Evolutionary conservation across 2,888 invertebrate species (phyloP).

Genomic region (Pandemis heparana): DNA sequence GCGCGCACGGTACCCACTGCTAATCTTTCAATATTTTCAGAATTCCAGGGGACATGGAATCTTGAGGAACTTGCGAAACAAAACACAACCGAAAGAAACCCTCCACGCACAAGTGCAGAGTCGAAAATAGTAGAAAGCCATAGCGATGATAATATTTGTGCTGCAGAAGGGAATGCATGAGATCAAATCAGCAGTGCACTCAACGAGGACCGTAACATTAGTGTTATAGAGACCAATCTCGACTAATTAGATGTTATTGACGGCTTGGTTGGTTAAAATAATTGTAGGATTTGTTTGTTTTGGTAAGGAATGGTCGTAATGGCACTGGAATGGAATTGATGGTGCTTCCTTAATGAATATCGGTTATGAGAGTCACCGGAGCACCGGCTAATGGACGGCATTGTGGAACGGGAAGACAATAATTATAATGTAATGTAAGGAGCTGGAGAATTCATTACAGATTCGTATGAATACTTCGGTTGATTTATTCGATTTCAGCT

Average conservation of each 20-base stretch:
- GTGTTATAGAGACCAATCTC: constrained; percentile 47
- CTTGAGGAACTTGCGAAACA: constrained; percentile 38
- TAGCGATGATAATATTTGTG: constrained; percentile 52
- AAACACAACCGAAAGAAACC: constrained; percentile 44
- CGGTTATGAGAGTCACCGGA: constrained; percentile 73
- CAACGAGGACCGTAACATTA: constrained; percentile 48
- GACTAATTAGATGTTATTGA: constrained; percentile 34
- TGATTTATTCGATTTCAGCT: not conserved
- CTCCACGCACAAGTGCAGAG: constrained; percentile 48
- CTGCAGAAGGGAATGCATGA: constrained; percentile 60
- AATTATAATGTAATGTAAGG: constrained; percentile 25
- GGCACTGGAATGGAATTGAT: constrained; percentile 78
- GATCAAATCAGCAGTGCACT: constrained; percentile 55
- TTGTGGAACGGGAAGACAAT: constrained; percentile 37
- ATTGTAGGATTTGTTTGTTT: constrained; percentile 84
- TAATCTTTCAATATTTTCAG: constrained; percentile 86
- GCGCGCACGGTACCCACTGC: constrained; percentile 79
- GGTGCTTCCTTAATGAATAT: constrained; percentile 80
- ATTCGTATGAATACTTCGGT: constrained; percentile 2
- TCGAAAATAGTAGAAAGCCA: constrained; percentile 50
- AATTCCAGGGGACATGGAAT: constrained; percentile 71
- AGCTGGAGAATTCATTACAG: constrained; percentile 14
- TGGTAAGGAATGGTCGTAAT: constrained; percentile 78
- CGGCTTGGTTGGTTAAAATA: constrained; percentile 68
- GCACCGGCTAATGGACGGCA: constrained; percentile 60